Evolutionary conservation across 1,140 invertebrate species (phyloP), one percentile per base, ranked within the genome.

Genomic region (Papilio helenus): DNA sequence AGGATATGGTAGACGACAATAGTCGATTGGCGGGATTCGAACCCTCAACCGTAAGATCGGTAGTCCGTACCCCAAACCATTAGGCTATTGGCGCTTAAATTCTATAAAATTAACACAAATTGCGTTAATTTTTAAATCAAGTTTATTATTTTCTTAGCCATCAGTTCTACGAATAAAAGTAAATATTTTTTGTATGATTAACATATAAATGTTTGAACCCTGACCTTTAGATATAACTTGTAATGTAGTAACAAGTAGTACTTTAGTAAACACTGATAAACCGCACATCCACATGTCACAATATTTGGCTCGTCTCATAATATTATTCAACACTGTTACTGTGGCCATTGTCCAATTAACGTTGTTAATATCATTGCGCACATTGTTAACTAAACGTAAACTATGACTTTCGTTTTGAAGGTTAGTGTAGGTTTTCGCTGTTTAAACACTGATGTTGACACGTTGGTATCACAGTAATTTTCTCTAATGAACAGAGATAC

Each of bases 251-350:
- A 68, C 61, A 29, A 29, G 23, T 29, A 29, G 12, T 68, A 34
- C 10, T 68, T 65, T 29, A 7, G 26, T 65, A 65, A 65, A 65
- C 61, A 18, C 18, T 34, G 61, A 65, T 65, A 65, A 68, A 5
- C 2, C 61, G 26, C 61, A 34, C 61, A 12, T 68, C 14, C 14
- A 68, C 26, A 26, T 68, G 26, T 68, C 23, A 68, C 61, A 68
- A 68, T 29, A 68, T 68, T 68, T 68, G 26, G 61, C 1, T 29
- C 4, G 5, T n/a, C 2, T 72, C 39, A 72, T 42, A 72, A 42
- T 72, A 72, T 72, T 72, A 72, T 72, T 72, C 3, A 2, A 72
- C 71, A 44, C 71, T 42, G 71, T 44, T 72, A 44, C 71, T 44
- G 34, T 44, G 3, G 5, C 42, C 72, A 74, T 74, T 74, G 72